These are phyloP conservation scores for Epistrophe eligans DNA, from an alignment of 2,888 invertebrate genomes.

Conservation along the genomic window DNA sequence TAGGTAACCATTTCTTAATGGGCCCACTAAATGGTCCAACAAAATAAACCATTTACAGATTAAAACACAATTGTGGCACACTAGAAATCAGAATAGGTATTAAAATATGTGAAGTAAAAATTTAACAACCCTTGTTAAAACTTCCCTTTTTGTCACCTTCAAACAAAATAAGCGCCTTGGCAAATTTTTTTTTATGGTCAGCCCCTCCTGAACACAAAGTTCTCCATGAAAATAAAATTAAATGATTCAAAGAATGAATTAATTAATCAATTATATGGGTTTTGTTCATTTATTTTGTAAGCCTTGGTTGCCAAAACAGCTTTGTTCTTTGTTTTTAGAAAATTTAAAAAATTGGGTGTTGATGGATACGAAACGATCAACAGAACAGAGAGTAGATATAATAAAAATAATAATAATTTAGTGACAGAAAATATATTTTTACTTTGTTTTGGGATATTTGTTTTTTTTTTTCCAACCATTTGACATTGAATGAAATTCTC, in stretches of 20 bases:
- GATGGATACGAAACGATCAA: slow-evolving; percentile 65
- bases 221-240: slow-evolving; percentile 65
- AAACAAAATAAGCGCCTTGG: background rate
- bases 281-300: slow-evolving; percentile 36
- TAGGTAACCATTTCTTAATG: too few relatives aligned
- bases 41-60: too few relatives aligned
- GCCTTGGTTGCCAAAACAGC: background rate
- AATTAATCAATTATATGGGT: slow-evolving; percentile 70
- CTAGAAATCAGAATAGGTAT: too few relatives aligned
- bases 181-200: background rate
- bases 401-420: slow-evolving; percentile 35
- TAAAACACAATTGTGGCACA: too few relatives aligned
- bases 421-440: slow-evolving; percentile 17
- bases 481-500: slow-evolving; percentile 55
- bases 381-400: background rate
- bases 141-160: background rate
- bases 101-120: too few relatives aligned
- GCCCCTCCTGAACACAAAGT: background rate
- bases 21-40: too few relatives aligned
- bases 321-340: slow-evolving; percentile 23
- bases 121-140: too few relatives aligned
- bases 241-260: slow-evolving; percentile 68
- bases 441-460: too few relatives aligned
- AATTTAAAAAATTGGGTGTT: slow-evolving; percentile 51
- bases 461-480: slow-evolving; percentile 18